phyloP scores from a whole-genome alignment of 2,113 vertebrate genomes.

The Phasianus colchicus region DNA sequence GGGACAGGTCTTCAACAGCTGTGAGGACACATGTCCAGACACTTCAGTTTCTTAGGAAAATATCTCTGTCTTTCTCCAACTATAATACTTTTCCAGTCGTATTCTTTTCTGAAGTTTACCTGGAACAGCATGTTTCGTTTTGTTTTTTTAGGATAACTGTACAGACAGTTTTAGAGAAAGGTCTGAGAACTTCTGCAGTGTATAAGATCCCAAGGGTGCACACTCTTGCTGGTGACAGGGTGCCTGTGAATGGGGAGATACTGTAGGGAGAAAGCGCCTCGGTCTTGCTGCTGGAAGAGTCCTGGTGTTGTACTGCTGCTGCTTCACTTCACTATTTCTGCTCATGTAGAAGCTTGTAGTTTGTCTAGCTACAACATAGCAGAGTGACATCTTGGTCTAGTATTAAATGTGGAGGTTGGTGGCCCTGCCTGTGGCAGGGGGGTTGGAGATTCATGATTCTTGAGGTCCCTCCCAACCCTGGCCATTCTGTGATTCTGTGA shows the following conservation, averaged over 20 bases:
- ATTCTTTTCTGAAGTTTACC: neutral
- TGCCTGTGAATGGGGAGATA: neutral
- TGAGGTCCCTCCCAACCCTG: too few species aligned
- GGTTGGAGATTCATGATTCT: too few species aligned
- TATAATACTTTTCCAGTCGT: neutral
- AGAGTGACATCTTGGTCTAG: neutral
- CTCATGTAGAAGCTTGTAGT: neutral
- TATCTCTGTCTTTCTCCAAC: neutral
- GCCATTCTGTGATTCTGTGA: neutral
- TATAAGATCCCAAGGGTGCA: neutral
- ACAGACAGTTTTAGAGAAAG: neutral
- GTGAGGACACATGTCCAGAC: neutral
- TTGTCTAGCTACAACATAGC: neutral
- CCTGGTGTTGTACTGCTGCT: neutral
- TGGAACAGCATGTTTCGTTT: neutral
- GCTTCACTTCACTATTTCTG: neutral
- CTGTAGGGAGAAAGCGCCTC: neutral
- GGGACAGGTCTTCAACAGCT: neutral
- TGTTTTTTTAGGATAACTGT: neutral
- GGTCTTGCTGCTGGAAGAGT: neutral
- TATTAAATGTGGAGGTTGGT: too few species aligned
- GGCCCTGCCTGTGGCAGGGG: too few species aligned
- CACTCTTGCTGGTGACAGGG: neutral
- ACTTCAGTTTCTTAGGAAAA: neutral
- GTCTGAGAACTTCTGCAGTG: neutral